Evolutionary conservation across 2,113 vertebrate genomes (phyloP).

Genomic region (Tetraodon nigroviridis): DNA sequence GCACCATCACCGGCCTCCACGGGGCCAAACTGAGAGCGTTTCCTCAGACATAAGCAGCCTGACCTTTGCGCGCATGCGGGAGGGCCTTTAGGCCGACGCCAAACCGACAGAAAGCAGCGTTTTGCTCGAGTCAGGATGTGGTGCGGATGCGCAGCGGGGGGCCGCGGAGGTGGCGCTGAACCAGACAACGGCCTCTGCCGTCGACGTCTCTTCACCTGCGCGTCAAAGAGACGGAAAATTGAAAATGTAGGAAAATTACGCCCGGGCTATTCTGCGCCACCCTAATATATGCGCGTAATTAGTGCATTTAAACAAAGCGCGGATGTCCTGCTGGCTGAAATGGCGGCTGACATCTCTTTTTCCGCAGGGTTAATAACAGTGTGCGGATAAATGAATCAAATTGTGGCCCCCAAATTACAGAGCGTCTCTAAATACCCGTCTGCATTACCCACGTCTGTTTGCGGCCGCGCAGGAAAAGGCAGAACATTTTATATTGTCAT

Average conservation of each 20-base stretch:
- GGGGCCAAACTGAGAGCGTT: neutral
- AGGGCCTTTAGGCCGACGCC: neutral
- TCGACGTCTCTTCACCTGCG: slow-evolving; percentile 65
- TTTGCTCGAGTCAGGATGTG: slow-evolving; percentile 58
- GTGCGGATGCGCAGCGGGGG: slow-evolving; percentile 64
- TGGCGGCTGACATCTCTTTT: slow-evolving; percentile 81
- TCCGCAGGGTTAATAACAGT: slow-evolving; percentile 82
- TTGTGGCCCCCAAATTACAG: slow-evolving; percentile 81
- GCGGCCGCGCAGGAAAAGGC: slow-evolving; percentile 66
- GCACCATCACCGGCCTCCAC: neutral
- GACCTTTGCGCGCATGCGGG: no score
- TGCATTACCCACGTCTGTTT: slow-evolving; percentile 76
- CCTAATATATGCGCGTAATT: slow-evolving; percentile 78
- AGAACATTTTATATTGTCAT: slow-evolving; percentile 77
- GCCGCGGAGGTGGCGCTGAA: slow-evolving; percentile 39
- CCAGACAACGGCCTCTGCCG: slow-evolving; percentile 48
- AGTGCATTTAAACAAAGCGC: slow-evolving; percentile 81
- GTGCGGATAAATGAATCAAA: slow-evolving; percentile 82
- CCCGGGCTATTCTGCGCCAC: slow-evolving; percentile 48
- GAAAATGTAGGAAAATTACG: slow-evolving; percentile 72
- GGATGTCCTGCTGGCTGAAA: slow-evolving; percentile 80
- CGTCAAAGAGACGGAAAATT: slow-evolving; percentile 67
- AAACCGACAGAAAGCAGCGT: slow-evolving; percentile 4
- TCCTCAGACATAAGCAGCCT: neutral
- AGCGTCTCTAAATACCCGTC: slow-evolving; percentile 79